These are phyloP conservation scores for Drosophila robusta DNA, from an alignment of 2,888 invertebrate species.

Conservation along the genomic window DNA sequence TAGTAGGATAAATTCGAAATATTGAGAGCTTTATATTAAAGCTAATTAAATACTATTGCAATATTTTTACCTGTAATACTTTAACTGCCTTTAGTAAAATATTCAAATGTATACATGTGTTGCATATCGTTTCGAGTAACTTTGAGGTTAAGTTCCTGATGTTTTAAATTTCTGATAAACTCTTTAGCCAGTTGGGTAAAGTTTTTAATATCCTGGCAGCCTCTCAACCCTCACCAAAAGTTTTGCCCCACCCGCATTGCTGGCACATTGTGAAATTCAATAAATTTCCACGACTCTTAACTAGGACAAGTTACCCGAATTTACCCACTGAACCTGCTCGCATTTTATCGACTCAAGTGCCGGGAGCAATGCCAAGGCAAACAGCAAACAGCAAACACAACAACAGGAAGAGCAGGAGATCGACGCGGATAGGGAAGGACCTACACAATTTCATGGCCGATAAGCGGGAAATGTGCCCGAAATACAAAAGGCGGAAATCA, in stretches of 20 bases:
- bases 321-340: conserved; percentile 5
- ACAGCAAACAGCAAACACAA: conserved; percentile 21
- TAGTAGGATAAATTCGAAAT: not conserved
- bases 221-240: not conserved
- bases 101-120: not conserved
- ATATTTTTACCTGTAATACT: not conserved
- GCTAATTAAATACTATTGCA: not conserved
- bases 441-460: conserved; percentile 50
- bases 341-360: conserved; percentile 41
- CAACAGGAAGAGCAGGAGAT: conserved; percentile 7
- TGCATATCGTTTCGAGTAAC: not conserved
- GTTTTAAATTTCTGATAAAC: conserved; percentile 2
- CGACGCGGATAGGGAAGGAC: conserved; percentile 30
- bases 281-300: conserved; percentile 30
- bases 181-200: conserved; percentile 11
- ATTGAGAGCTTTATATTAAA: not conserved
- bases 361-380: conserved; percentile 28
- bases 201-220: conserved; percentile 32
- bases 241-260: conserved; percentile 1
- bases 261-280: conserved; percentile 36
- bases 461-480: conserved; percentile 50
- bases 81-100: not conserved
- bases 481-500: conserved; percentile 48
- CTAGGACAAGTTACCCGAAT: conserved; percentile 12
- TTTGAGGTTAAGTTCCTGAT: conserved; percentile 10